Percentiles rank a stretch among this genome's conserved stretches.
Evolutionary conservation across 2,797 vertebrate species (phyloP).

Genomic region (Bradypus variegatus): DNA sequence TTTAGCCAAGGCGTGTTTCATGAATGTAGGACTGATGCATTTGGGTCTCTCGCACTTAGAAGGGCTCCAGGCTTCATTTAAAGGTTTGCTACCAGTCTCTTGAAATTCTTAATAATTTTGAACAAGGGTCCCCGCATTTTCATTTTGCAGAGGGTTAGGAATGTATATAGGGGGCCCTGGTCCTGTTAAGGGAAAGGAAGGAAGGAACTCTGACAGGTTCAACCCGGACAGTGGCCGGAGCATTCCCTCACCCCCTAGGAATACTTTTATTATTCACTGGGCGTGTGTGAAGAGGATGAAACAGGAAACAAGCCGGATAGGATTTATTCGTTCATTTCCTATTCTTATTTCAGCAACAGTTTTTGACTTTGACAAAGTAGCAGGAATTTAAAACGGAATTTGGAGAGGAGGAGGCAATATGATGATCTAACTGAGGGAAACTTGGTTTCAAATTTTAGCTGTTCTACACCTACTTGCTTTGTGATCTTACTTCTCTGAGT

Average conservation of each 20-base stretch:
- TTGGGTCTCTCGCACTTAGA: neutral
- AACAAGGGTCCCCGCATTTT: neutral
- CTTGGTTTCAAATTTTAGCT: neutral
- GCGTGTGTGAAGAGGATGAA: neutral
- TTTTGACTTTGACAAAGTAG: slow-evolving; percentile 23
- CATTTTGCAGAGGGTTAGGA: neutral
- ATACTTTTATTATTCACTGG: neutral
- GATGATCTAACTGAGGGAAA: neutral
- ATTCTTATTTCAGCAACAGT: neutral
- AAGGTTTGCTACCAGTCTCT: neutral
- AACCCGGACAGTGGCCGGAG: neutral
- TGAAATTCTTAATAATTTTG: neutral
- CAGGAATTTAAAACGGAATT: neutral
- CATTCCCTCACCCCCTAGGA: neutral
- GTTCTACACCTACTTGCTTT: neutral
- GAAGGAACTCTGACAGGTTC: neutral
- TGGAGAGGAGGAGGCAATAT: neutral
- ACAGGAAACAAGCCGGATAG: neutral
- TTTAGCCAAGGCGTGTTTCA: neutral
- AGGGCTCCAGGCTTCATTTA: neutral
- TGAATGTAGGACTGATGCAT: accelerated
- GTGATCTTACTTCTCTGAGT: neutral
- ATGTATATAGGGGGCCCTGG: neutral
- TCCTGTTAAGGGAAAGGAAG: neutral
- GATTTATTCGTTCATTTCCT: neutral